Evolutionary conservation across 2,113 vertebrate species (phyloP).

Genomic region (Cololabis saira): DNA sequence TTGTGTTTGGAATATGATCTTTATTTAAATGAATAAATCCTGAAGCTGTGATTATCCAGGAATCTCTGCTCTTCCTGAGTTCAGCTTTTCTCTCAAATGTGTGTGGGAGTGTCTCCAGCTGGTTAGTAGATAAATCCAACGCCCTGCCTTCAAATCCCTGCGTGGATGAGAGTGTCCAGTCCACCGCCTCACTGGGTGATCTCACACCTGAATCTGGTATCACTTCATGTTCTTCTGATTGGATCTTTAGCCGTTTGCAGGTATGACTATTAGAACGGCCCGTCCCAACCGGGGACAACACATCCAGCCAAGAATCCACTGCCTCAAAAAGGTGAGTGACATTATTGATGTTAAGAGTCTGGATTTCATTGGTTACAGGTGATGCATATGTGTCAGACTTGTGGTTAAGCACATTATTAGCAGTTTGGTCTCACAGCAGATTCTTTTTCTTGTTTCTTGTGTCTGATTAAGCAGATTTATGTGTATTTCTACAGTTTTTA

Average conservation of each 20-base stretch:
- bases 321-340: slow-evolving; percentile 89
- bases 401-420: no score
- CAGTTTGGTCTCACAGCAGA: not conserved
- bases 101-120: slow-evolving; percentile 47
- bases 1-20: no score
- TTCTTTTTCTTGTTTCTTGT: not conserved
- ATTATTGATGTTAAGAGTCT: not conserved
- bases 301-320: slow-evolving; percentile 88
- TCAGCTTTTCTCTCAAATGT: slow-evolving; percentile 18
- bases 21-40: not conserved
- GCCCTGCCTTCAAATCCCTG: slow-evolving; percentile 34
- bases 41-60: not conserved
- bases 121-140: slow-evolving; percentile 82
- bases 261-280: slow-evolving; percentile 88
- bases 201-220: not conserved
- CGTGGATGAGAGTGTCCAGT: not conserved
- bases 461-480: not conserved
- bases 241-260: slow-evolving; percentile 16
- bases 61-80: not conserved
- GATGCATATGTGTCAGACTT: not conserved
- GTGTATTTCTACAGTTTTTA: not conserved
- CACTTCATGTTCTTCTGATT: not conserved
- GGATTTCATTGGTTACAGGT: not conserved
- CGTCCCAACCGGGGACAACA: slow-evolving; percentile 86
- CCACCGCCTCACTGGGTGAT: slow-evolving; percentile 3